Conservation (phyloP, 2,113 vertebrate genomes). For the Chamaea fasciata region DNA sequence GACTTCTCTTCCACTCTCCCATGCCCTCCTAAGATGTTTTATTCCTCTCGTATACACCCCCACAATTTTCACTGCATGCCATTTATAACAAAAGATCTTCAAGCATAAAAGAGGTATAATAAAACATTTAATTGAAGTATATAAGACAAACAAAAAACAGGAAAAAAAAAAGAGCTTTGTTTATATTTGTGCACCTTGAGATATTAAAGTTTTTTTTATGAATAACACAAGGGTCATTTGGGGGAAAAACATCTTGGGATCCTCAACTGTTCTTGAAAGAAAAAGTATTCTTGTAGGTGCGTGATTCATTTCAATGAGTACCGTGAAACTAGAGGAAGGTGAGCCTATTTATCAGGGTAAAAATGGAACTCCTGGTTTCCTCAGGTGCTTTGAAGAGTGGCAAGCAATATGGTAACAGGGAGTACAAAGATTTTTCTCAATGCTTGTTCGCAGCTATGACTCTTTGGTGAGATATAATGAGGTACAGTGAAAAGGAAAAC, state of each 20-base stretch:
- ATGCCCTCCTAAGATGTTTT: neutral
- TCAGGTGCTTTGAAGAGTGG: slow-evolving; percentile 5
- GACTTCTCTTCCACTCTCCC: neutral
- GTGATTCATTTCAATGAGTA: neutral
- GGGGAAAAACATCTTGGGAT: neutral
- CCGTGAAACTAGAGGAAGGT: neutral
- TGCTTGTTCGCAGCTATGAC: neutral
- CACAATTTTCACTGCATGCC: neutral
- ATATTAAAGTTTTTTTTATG: neutral
- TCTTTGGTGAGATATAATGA: neutral
- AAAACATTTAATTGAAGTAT: neutral
- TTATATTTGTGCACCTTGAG: neutral
- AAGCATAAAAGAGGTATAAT: neutral
- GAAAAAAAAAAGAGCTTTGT: neutral
- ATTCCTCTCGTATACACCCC: neutral
- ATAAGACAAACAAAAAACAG: neutral
- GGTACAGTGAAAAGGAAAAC: neutral
- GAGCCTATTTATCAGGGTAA: neutral
- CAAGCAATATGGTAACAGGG: neutral
- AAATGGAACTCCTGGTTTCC: neutral
- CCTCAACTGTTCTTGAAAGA: neutral
- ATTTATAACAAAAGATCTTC: neutral
- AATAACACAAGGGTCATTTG: neutral
- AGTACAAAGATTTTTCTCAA: neutral
- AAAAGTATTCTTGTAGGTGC: neutral